Evolutionary conservation across 1,140 invertebrate genomes (phyloP).

Genomic region (Nephotettix cincticeps): DNA sequence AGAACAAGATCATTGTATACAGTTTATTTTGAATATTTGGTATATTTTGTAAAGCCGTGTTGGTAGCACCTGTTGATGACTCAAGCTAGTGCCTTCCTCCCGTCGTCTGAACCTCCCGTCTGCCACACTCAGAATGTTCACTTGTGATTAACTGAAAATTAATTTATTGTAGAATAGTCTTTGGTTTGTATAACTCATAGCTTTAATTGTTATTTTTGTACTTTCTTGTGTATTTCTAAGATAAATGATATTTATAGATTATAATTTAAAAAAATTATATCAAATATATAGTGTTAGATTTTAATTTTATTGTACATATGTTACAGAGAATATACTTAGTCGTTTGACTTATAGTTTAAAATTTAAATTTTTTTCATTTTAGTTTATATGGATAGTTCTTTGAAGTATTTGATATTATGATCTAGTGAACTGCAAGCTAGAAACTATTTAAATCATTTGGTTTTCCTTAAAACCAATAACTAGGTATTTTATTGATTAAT

Average conservation of each 20-base stretch:
- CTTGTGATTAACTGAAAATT: conserved; percentile 1
- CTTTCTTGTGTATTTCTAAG: conserved; percentile 9
- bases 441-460: background rate
- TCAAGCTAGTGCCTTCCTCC: conserved; percentile 23
- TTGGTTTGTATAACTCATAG: conserved; percentile 13
- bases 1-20: background rate
- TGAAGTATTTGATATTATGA: background rate
- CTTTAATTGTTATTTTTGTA: conserved; percentile 22
- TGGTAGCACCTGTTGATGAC: background rate
- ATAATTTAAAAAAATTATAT: conserved; percentile 1
- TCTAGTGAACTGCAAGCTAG: background rate
- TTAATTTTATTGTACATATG: background rate
- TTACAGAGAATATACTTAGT: background rate
- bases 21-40: background rate
- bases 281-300: conserved; percentile 6
- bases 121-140: conserved; percentile 1
- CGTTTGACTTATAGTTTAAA: background rate
- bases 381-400: background rate
- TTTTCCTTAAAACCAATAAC: background rate
- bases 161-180: conserved; percentile 20
- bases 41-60: background rate
- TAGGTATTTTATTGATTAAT: background rate
- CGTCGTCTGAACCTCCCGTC: background rate
- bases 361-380: background rate
- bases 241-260: conserved; percentile 14